These are phyloP conservation scores for Pycnonotus jocosus DNA, from an alignment of 2,113 vertebrate genomes.

Conservation along the genomic window DNA sequence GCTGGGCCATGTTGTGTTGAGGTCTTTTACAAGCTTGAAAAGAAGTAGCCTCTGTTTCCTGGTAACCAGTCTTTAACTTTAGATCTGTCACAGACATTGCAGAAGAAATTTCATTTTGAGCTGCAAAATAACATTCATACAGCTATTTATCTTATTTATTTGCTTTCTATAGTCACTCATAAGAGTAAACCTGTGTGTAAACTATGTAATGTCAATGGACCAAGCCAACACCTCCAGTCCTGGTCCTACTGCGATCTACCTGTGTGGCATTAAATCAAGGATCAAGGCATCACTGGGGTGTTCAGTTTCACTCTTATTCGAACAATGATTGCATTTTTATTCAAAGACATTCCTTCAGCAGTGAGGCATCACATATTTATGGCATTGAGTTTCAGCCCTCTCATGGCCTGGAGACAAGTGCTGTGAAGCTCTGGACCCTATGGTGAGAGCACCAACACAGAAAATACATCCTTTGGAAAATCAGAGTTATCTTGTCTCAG, in stretches of 20 bases:
- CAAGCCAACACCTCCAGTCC: not conserved
- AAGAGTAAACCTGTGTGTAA: not conserved
- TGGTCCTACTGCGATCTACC: not conserved
- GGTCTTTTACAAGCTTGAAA: not conserved
- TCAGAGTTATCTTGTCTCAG: not conserved
- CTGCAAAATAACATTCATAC: not conserved
- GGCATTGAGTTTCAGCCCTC: not conserved
- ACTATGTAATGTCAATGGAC: not conserved
- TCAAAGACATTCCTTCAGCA: not conserved
- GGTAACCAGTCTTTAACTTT: not conserved
- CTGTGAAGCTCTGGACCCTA: not conserved
- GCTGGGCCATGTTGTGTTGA: not conserved
- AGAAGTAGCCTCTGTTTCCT: not conserved
- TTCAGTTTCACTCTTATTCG: not conserved
- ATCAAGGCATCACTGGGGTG: not conserved
- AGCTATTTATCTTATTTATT: not conserved
- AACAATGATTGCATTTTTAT: not conserved
- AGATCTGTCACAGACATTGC: not conserved
- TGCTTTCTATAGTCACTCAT: not conserved
- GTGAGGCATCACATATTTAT: not conserved
- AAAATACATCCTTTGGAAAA: not conserved
- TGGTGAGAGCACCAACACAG: not conserved
- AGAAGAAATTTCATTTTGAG: not conserved
- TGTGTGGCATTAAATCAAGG: not conserved
- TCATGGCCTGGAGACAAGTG: not conserved